Base-by-base conservation (phyloP, 2,888 invertebrate genomes). In the Lymantria dispar region DNA sequence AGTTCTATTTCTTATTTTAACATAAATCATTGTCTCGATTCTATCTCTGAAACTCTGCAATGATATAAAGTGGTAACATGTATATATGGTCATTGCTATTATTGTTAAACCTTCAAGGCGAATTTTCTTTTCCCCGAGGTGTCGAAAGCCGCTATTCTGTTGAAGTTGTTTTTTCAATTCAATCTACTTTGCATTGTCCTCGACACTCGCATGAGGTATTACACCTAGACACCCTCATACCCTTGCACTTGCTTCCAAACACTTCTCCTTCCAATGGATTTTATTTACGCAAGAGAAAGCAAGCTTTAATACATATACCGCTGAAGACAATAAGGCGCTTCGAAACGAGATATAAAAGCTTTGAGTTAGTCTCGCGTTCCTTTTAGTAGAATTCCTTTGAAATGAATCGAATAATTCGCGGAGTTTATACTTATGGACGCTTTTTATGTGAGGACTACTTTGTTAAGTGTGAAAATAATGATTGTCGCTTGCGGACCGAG, bases 221-320 rank as follows among this genome's bases (percentile, higher is more conserved):
- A 89, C 87, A 88, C 88, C 87, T 89, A 83, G 80, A 72, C 73
- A 70, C 76, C 76, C 68, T 70, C 62, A 68, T 22, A 22, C 74
- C 75, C 76, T 74, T 87, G 87, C 87, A 87, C 82, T 87, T 85
- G 81, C 80, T 80, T 64, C 77, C 75, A 77, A 85, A 74, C 83
- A 83, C 87, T 85, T 83, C 84, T 86, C 80, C 71, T 66, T 78
- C 79, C 86, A 77, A 83, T 89, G 80, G 85, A 87, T 89, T 91
- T 89, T 90, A 90, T 91, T 90, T 90, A 90, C 90, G 85, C 87
- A 87, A 90, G 86, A 88, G 87, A 87, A 86, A 88, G 88, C 88
- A 87, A 86, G 85, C 87, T 80, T 82, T 88, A 88, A 88, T 89
- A 90, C 88, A 85, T 88, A 88, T 85, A 88, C 88, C 84, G 74